phyloP scores from a whole-genome alignment of 2,888 invertebrate species.

The Drosophila recens region DNA sequence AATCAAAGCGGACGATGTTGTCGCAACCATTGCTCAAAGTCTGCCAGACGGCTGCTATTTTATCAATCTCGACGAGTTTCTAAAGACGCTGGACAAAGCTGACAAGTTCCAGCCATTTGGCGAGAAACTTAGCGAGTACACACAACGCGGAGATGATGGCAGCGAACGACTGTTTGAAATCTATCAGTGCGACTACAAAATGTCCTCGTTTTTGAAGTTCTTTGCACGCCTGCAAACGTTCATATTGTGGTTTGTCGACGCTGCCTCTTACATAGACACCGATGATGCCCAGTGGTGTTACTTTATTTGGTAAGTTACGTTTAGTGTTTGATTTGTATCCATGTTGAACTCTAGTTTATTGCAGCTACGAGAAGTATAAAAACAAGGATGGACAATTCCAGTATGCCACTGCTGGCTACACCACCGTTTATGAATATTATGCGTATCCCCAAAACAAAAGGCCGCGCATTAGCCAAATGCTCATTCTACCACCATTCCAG shows the following conservation, averaged over 20 bases:
- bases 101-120: conserved; percentile 92
- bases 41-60: conserved; percentile 89
- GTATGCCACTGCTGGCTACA: conserved; percentile 94
- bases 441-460: conserved; percentile 95
- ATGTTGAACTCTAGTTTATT: conserved; percentile 47
- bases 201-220: conserved; percentile 91
- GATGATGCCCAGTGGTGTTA: conserved; percentile 97
- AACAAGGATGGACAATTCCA: conserved; percentile 87
- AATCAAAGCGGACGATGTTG: conserved; percentile 91
- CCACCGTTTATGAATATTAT: conserved; percentile 97
- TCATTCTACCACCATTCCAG: conserved; percentile 97
- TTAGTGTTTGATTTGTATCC: not conserved
- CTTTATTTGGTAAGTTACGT: conserved; percentile 88
- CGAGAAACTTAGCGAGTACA: conserved; percentile 88
- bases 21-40: conserved; percentile 89
- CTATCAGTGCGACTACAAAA: conserved; percentile 90
- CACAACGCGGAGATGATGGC: conserved; percentile 78
- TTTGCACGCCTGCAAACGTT: conserved; percentile 95
- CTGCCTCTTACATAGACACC: conserved; percentile 96
- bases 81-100: conserved; percentile 89
- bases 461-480: conserved; percentile 96
- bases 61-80: conserved; percentile 90
- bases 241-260: conserved; percentile 98
- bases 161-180: conserved; percentile 89
- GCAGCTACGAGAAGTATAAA: conserved; percentile 90